Evolutionary conservation across 2,113 vertebrate genomes (phyloP), one percentile per base, ranked within the genome.

Genomic region (Seriola aureovittata): DNA sequence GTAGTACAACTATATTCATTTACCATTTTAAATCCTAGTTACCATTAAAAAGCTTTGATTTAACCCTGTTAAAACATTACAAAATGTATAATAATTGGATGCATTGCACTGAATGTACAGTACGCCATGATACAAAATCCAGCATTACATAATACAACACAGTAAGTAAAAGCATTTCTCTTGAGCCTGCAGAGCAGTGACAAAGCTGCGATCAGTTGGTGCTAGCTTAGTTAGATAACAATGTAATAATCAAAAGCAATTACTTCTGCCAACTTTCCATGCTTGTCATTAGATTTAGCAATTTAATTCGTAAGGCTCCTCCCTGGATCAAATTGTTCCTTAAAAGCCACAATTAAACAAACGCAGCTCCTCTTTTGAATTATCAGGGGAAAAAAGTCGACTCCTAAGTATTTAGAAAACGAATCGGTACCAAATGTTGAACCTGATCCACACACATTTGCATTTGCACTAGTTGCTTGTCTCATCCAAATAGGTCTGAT

Each of bases 401-500:
- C 57, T 84, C 54, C 8, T 21, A 42, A 75, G 76, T 55, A 66
- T 84, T 74, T 72, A 62, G 80, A 63, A 50, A 57, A 48, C 78
- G 8, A 73, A 69, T 78, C 59, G 6, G 34, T 50, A 52, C 64
- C 83, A 81, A 80, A 76, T 78, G 55, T 65, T 83, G 68, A 84
- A 62, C 66, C 66, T 63, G 54, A 86, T 85, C 70, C 67, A 75
- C 67, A 44, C 23, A 52, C 76, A 81, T 80, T 83, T 75, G 54
- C 65, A 72, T 72, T 58, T 58, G 11, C 54, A 75, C 42, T 63
- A 40, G 75, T 85, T 52, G 55, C 67, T 58, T n/a, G 60, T 80
- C 55, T 75, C 57, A 65, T 85, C 69, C 74, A 88, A 75, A 91
- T 88, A 78, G 75, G 66, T 86, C 67, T 65, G 78, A 86, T 82